Evolutionary conservation across 2,113 vertebrate genomes (phyloP).

Genomic region (Osmerus mordax): DNA sequence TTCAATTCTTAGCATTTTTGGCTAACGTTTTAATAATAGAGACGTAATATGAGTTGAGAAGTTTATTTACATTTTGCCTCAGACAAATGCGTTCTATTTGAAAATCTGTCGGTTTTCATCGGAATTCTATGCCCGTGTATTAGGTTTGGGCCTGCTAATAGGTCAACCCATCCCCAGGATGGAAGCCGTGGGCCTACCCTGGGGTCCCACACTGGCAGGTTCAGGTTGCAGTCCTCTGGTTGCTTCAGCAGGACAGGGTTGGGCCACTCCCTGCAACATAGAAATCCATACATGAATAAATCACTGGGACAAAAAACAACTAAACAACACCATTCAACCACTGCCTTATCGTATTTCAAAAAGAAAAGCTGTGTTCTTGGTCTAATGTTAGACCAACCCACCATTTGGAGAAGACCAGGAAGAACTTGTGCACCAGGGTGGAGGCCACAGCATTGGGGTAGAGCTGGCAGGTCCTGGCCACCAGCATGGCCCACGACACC

Average conservation of each 20-base stretch:
- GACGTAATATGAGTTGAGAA: too few species aligned
- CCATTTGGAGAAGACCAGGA: conserved; percentile 93
- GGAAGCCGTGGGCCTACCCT: conserved; percentile 44
- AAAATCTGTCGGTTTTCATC: too few species aligned
- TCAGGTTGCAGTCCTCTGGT: conserved; percentile 86
- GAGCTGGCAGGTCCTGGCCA: conserved; percentile 89
- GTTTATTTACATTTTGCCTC: too few species aligned
- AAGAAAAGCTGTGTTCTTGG: too few species aligned
- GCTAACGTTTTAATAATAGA: too few species aligned
- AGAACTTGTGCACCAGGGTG: conserved; percentile 92
- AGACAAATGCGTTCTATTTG: too few species aligned
- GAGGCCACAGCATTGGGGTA: conserved; percentile 90
- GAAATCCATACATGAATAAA: conserved; percentile 53
- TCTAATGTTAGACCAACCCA: conserved; percentile 64
- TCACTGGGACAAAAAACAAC: neutral
- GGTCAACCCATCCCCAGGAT: too few species aligned
- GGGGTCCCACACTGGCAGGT: conserved; percentile 90
- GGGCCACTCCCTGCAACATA: conserved; percentile 82
- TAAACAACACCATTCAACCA: neutral
- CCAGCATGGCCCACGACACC: conserved; percentile 91
- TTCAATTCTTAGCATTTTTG: too few species aligned
- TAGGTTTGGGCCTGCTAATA: too few species aligned
- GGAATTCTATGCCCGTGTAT: too few species aligned
- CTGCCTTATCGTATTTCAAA: neutral
- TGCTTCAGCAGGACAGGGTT: conserved; percentile 88